Evolutionary conservation across 2,797 vertebrate genomes (phyloP).

Genomic region (Myotis daubentonii): DNA sequence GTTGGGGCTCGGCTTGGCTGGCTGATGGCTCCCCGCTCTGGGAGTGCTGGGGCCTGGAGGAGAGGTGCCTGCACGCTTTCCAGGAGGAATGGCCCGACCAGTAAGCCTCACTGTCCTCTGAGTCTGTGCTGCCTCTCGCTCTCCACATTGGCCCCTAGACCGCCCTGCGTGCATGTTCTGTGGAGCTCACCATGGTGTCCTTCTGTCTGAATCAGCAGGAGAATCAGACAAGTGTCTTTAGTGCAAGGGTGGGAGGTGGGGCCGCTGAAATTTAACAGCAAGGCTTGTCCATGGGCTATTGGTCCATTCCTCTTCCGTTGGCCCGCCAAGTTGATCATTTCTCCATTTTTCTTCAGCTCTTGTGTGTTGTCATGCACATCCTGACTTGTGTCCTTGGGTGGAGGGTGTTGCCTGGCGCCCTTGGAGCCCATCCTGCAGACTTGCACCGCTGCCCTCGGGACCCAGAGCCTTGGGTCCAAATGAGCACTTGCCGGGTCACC

Average conservation of each 20-base stretch:
- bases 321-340: background rate
- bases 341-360: background rate
- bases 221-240: background rate
- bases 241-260: background rate
- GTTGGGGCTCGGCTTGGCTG: too few species aligned
- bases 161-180: background rate
- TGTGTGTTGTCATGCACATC: accelerated
- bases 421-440: accelerated
- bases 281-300: accelerated
- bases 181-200: accelerated
- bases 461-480: background rate
- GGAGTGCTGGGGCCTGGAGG: background rate
- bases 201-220: background rate
- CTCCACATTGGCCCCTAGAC: background rate
- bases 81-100: accelerated
- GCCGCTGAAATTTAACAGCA: accelerated
- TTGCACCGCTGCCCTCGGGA: accelerated
- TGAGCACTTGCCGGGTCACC: background rate
- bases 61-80: accelerated
- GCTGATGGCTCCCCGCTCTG: too few species aligned
- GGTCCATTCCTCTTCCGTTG: accelerated
- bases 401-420: background rate
- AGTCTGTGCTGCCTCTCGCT: background rate
- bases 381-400: accelerated
- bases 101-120: accelerated